These are phyloP conservation scores for Coreius guichenoti DNA, from an alignment of 2,797 vertebrate genomes.

Conservation along the genomic window DNA sequence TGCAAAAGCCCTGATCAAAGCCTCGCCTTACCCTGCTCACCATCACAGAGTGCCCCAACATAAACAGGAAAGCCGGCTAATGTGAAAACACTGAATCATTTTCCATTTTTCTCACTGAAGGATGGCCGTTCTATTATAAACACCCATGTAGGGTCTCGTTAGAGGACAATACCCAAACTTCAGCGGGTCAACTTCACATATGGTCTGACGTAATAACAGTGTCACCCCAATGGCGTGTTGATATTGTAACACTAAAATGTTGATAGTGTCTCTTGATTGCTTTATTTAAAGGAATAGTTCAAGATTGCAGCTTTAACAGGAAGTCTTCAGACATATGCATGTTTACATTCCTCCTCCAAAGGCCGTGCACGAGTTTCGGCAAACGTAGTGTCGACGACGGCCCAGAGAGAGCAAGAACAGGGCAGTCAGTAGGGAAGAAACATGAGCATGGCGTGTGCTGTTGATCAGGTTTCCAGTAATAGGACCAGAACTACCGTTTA, in stretches of 20 bases:
- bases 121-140: slow-evolving; percentile 48
- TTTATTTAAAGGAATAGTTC: slow-evolving; percentile 1
- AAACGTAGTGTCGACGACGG: background rate
- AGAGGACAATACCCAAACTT: slow-evolving; percentile 48
- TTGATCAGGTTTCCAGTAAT: slow-evolving; percentile 55
- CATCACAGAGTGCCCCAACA: slow-evolving; percentile 60
- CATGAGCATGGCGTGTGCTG: slow-evolving; percentile 9
- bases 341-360: slow-evolving; percentile 13
- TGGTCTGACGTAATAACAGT: slow-evolving; percentile 26
- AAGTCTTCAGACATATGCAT: slow-evolving; percentile 1
- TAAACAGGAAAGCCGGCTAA: slow-evolving; percentile 64
- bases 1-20: slow-evolving; percentile 63
- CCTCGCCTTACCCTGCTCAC: slow-evolving; percentile 45
- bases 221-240: slow-evolving; percentile 5
- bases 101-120: slow-evolving; percentile 58
- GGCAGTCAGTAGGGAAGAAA: background rate
- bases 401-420: background rate
- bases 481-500: slow-evolving; percentile 56
- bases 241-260: slow-evolving; percentile 19
- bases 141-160: slow-evolving; percentile 36
- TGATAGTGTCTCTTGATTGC: slow-evolving; percentile 24
- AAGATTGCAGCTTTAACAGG: background rate
- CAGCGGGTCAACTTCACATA: slow-evolving; percentile 28
- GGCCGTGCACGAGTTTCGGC: background rate
- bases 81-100: slow-evolving; percentile 63